phyloP scores from a whole-genome alignment of 2,797 vertebrate species.

The Allobates femoralis region DNA sequence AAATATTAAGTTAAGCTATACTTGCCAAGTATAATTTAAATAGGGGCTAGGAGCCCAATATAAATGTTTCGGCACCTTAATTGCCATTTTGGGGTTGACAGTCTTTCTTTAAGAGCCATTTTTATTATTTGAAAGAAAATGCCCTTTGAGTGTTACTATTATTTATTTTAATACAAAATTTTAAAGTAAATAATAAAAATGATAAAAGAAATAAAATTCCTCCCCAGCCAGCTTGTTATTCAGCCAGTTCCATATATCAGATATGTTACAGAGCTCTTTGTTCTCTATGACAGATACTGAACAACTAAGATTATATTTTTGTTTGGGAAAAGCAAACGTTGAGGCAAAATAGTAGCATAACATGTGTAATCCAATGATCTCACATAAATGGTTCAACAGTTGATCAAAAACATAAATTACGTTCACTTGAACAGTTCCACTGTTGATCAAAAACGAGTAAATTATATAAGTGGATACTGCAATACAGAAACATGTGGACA shows the following conservation, averaged over 20 bases:
- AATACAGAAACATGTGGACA: constrained; percentile 87
- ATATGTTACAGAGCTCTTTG: constrained; percentile 4
- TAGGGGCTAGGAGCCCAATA: no score
- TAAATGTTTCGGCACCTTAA: no score
- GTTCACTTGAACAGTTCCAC: constrained; percentile 75
- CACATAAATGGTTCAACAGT: constrained; percentile 74
- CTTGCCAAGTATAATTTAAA: no score
- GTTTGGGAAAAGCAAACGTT: constrained; percentile 72
- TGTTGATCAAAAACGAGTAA: constrained; percentile 85
- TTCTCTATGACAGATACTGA: constrained; percentile 7
- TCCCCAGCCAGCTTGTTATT: no score
- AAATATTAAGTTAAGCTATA: no score
- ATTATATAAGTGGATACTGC: constrained; percentile 82
- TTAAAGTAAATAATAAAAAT: not conserved
- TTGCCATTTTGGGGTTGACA: no score
- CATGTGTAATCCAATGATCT: constrained; percentile 74
- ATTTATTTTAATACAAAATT: not conserved
- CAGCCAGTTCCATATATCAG: not conserved
- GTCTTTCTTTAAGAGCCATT: not conserved
- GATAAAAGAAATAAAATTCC: not conserved
- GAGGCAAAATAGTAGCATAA: constrained; percentile 69
- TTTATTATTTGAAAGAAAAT: not conserved
- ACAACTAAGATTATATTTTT: constrained; percentile 63
- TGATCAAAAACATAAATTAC: constrained; percentile 87
- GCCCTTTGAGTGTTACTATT: not conserved